These are phyloP conservation scores for Hypanus sabinus DNA, from an alignment of 2,113 vertebrate genomes.

Conservation along the genomic window DNA sequence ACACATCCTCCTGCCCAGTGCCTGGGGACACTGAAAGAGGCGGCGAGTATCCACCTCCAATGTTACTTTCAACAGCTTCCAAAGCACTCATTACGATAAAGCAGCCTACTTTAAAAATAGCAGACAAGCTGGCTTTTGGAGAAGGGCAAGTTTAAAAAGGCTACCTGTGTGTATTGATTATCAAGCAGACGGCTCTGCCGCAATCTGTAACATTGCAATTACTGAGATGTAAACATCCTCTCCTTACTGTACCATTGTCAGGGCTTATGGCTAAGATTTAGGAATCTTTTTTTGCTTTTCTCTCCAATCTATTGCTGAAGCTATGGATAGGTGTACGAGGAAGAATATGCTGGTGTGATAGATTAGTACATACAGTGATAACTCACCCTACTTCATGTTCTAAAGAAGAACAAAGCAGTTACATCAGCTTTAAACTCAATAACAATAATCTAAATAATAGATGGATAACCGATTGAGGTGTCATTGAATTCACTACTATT, in stretches of 20 bases:
- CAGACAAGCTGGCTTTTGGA: background rate
- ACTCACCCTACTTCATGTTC: background rate
- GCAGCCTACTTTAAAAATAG: background rate
- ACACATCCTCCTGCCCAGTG: too few relatives aligned
- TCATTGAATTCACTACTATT: background rate
- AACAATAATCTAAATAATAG: too few relatives aligned
- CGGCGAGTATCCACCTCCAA: too few relatives aligned
- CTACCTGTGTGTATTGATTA: background rate
- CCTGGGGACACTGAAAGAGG: background rate
- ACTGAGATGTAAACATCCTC: background rate
- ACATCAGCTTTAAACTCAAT: background rate
- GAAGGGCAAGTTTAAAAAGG: background rate
- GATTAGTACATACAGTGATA: background rate
- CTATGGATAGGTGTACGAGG: background rate
- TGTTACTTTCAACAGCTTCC: background rate
- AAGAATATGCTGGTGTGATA: background rate
- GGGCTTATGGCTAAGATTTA: background rate
- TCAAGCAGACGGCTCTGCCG: background rate
- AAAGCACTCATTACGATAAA: background rate
- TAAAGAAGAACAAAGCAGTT: background rate
- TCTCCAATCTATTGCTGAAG: background rate
- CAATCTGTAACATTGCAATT: background rate
- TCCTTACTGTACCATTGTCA: background rate
- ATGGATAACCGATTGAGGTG: background rate
- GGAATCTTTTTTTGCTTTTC: background rate